Evolutionary conservation across 2,888 invertebrate species (phyloP), one percentile per base, ranked within the genome.

Genomic region (Hemistola chrysoprasaria): DNA sequence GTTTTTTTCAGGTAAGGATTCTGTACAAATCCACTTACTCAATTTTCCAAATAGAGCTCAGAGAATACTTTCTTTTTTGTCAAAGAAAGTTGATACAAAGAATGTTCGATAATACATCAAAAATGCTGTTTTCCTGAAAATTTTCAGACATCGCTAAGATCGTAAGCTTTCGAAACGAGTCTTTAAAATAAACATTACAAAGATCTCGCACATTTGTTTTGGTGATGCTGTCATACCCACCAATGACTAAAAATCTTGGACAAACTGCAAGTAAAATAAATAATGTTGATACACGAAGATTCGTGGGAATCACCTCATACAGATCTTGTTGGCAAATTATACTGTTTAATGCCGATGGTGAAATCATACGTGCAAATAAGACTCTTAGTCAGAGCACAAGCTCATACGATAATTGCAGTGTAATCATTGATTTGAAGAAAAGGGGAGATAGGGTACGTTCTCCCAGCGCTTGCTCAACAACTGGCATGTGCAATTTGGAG

Each of bases 291-390:
- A 31, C 4, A 34, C 43, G 16, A 21, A 25, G 40, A 50, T 48
- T 55, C 50, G 34, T 35, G 48, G 50, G 50, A 50, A 50, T 32
- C 41, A 47, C 50, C 52, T 42, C 35, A 22, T 16, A 24, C 24
- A n/a, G 8, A 6, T 11, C 21, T n/a, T 11, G 31, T 45, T 54
- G 49, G 45, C 47, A 45, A 23, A 8, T 23, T 21, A 22, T 11
- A 25, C 41, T 25, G 28, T 31, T 6, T n/a, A 6, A 8, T 9
- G 48, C 41, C 44, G 53, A 45, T 29, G 30, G 38, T 55, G 52
- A 51, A 51, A 31, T 62, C 58, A 56, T 56, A 49, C 22, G 32
- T 45, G 50, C 42, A 48, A 59, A 56, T 50, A 56, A 35, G 37
- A 23, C 11, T 32, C 53, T 52, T 54, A 53, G 53, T 46, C 38